Evolutionary conservation across 2,888 invertebrate species (phyloP).

Genomic region (Actias luna): DNA sequence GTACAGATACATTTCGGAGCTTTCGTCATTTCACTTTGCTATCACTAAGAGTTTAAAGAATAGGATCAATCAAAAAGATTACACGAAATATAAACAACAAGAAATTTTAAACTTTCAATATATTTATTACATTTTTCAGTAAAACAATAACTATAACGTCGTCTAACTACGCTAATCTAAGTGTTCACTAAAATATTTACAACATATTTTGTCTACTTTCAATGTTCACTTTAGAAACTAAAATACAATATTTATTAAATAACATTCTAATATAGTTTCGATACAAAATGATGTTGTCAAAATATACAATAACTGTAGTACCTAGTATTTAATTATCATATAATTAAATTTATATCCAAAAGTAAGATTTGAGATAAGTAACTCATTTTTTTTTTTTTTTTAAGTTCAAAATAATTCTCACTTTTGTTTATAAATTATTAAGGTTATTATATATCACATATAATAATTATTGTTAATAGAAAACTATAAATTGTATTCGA

Average conservation of each 20-base stretch:
- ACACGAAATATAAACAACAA: slow-evolving; percentile 35
- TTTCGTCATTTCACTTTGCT: too few species aligned
- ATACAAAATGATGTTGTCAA: slow-evolving; percentile 39
- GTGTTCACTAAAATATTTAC: slow-evolving; percentile 68
- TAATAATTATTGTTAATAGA: background rate
- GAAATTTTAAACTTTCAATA: slow-evolving; percentile 73
- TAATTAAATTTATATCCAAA: slow-evolving; percentile 47
- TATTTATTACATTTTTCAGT: slow-evolving; percentile 69
- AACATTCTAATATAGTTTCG: slow-evolving; percentile 21
- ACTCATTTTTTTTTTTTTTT: background rate
- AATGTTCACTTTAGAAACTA: background rate
- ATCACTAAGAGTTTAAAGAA: too few species aligned
- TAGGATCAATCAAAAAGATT: background rate
- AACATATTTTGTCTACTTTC: slow-evolving; percentile 29
- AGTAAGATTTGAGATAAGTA: slow-evolving; percentile 25
- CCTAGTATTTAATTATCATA: slow-evolving; percentile 32
- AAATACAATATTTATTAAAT: slow-evolving; percentile 11
- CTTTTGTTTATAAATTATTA: slow-evolving; percentile 33
- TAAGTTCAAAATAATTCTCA: slow-evolving; percentile 18
- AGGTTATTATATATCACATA: background rate
- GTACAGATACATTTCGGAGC: too few species aligned
- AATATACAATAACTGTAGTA: slow-evolving; percentile 52
- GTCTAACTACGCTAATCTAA: slow-evolving; percentile 56
- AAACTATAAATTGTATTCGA: background rate
- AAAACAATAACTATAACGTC: slow-evolving; percentile 74